Base-by-base conservation (phyloP, 64 coral and sea anemone genomes). In the Actinia tenebrosa region DNA sequence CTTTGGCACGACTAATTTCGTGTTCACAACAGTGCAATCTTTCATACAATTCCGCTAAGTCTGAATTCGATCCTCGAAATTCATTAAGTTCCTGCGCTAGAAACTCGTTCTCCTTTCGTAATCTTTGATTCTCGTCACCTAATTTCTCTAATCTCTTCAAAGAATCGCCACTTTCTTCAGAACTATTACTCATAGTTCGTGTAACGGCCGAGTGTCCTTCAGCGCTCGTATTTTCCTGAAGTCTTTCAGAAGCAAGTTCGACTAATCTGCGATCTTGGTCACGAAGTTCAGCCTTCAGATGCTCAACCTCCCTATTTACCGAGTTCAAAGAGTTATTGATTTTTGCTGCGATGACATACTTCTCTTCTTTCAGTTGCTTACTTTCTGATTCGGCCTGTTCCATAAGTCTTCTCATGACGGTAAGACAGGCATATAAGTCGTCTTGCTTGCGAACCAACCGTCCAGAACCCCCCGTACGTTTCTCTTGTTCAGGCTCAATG, bases 331-430 rank as follows among this genome's bases (percentile, higher is more conserved):
- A 95, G 80, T 87, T 93, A 50, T 92, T 95, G 46, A 99, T 99
- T 81, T 92, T 99, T 22, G 93, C 83, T 60, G 93, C 93, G 86
- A 99, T 95, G 59, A 99, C 86, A 84, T 92, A 89, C 83, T 99
- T 99, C 37, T 99, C 97, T 25, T 99, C 93, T 82, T 95, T 90
- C 61, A 99, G 87, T 56, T 90, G 93, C 80, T 87, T 92, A 87
- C 93, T 99, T 82, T 99, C 97, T 78, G 85, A 84, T 83, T 99
- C 97, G 42, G 97, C 94, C 47, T 99, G 93, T 78, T 99, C 97
- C 97, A 99, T 99, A 22, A 99, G 89, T 44, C 97, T 68, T 53
- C 97, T 72, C 97, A 99, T 99, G 30, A 99, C 97, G 37, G 90
- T 86, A 82, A 99, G 86, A 81, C 97, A 99, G 50, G 88, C 89